These are phyloP conservation scores for Lamellibrachia satsuma DNA, from an alignment of 2,888 invertebrate species.

Conservation along the genomic window DNA sequence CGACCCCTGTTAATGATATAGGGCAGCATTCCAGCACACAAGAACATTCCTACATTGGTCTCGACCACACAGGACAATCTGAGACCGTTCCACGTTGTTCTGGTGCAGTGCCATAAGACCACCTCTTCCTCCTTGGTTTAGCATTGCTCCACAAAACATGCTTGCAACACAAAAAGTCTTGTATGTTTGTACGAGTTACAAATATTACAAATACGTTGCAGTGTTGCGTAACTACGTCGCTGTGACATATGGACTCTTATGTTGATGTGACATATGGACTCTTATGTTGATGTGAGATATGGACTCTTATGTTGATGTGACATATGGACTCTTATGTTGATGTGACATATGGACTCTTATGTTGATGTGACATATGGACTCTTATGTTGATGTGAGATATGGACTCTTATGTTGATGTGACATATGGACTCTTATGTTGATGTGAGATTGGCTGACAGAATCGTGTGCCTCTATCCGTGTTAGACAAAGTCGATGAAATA, in stretches of 20 bases:
- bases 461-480: background rate
- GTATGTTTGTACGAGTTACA: background rate
- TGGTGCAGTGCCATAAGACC: background rate
- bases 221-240: background rate
- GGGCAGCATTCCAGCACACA: background rate
- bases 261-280: too few relatives aligned
- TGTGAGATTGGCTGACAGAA: background rate
- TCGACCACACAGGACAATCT: background rate
- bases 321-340: too few relatives aligned
- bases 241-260: too few relatives aligned
- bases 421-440: background rate
- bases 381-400: background rate
- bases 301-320: background rate
- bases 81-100: background rate
- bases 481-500: background rate
- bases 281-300: background rate
- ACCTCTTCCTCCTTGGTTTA: background rate
- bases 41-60: background rate
- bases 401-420: background rate
- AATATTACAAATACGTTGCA: background rate
- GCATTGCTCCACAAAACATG: background rate
- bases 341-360: background rate
- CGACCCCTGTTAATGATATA: background rate
- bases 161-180: background rate
- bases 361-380: background rate